phyloP scores from a whole-genome alignment of 2,888 invertebrate genomes.

The Spodoptera littoralis region DNA sequence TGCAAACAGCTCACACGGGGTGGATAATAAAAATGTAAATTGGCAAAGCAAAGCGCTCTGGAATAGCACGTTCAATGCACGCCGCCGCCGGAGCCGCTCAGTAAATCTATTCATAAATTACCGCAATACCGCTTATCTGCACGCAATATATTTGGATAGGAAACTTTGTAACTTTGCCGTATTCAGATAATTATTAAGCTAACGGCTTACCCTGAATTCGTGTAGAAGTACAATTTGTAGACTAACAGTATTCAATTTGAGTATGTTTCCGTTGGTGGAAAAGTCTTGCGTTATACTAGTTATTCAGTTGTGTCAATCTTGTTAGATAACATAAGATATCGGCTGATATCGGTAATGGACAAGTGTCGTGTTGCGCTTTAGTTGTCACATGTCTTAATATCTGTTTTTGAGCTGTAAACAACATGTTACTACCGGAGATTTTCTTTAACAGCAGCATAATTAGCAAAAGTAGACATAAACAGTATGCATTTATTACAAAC shows the following conservation, averaged over 20 bases:
- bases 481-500: no score
- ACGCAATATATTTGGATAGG: slow-evolving; percentile 64
- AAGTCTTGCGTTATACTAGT: no score
- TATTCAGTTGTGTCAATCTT: no score
- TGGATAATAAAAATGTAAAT: slow-evolving; percentile 75
- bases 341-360: no score
- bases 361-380: no score
- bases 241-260: slow-evolving; percentile 9
- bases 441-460: no score
- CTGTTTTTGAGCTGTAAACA: no score
- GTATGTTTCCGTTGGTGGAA: neutral
- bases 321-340: no score
- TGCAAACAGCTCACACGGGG: slow-evolving; percentile 55
- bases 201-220: slow-evolving; percentile 32
- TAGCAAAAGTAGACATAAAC: no score
- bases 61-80: slow-evolving; percentile 59
- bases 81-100: slow-evolving; percentile 46
- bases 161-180: slow-evolving; percentile 37
- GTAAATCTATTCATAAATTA: slow-evolving; percentile 74
- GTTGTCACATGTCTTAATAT: no score
- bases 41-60: slow-evolving; percentile 64
- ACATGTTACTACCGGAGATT: no score
- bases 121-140: slow-evolving; percentile 65
- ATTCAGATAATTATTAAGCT: slow-evolving; percentile 53
- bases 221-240: slow-evolving; percentile 19